Base-by-base conservation (phyloP, 2,797 vertebrate species). In the Protonibea diacanthus region DNA sequence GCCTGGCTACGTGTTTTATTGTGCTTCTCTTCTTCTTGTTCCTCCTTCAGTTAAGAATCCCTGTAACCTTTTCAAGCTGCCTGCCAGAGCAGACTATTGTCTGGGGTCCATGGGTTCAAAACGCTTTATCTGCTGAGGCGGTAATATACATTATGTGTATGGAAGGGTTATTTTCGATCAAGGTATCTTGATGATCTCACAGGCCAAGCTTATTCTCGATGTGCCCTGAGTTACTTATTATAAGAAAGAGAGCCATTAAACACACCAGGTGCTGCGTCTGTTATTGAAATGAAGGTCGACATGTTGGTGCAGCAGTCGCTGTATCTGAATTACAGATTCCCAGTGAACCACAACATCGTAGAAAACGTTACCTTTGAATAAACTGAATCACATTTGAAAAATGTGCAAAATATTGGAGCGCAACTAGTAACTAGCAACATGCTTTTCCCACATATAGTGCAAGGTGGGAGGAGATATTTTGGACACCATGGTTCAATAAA, bases 61-160 rank as follows among this genome's bases (percentile, higher is more conserved):
- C 1, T 48, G n/a, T 45, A 45, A 55, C 76, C 27, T 80, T 79
- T 66, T 58, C 29, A 65, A 57, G 25, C 51, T 56, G 27, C 52
- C 72, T 74, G 23, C 61, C 27, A 29, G 64, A 67, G 47, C 57
- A 76, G 21, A 69, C 29, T 47, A 27, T 40, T 56, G 47, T 42
- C 53, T 20, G 18, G 17, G 60, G 14, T 53, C 21, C 49, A 52
- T 2, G 18, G 48, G 18, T 60, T 68, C 57, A 78, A 49, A n/a
- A 21, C 12, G 21, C 15, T 44, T 14, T 27, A 64, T 27, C 48
- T 67, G 21, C 62, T 60, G 33, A 82, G 17, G 33, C 5, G n/a
- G 3, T 20, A 33, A 60, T 33, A 13, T 33, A 61, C 11, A 61
- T 1, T 23, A 15, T 44, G 18, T 25, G 20, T 42, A 59, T 12